phyloP scores from a whole-genome alignment of 2,113 vertebrate genomes.

The Ancistrus triradiatus region DNA sequence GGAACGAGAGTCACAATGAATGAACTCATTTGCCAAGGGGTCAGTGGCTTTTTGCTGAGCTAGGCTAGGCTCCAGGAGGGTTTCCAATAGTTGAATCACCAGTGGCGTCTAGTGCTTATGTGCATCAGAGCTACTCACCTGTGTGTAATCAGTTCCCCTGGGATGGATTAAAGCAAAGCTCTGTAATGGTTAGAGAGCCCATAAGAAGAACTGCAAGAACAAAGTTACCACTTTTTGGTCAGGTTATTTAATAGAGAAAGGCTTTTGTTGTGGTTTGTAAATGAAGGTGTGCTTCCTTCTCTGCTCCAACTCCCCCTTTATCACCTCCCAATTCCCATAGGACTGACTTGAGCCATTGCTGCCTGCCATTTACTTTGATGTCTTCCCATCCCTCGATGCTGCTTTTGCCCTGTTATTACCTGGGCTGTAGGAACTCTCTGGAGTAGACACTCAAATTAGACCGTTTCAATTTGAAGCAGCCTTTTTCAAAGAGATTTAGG shows the following conservation, averaged over 20 bases:
- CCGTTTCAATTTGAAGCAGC: constrained; percentile 11
- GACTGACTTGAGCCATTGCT: constrained; percentile 20
- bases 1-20: constrained; percentile 42
- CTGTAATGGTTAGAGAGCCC: neutral
- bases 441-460: constrained; percentile 31
- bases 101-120: constrained; percentile 8
- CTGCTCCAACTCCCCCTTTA: neutral
- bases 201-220: constrained; percentile 9
- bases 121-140: neutral
- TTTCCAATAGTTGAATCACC: constrained; percentile 14
- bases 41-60: constrained; percentile 34
- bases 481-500: constrained; percentile 7
- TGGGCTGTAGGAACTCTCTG: constrained; percentile 14
- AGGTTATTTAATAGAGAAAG: neutral
- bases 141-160: neutral
- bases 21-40: constrained; percentile 36
- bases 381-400: constrained; percentile 9
- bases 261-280: neutral
- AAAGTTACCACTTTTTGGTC: constrained; percentile 17
- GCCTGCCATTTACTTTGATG: constrained; percentile 37
- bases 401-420: constrained; percentile 43
- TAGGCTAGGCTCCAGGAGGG: constrained; percentile 1
- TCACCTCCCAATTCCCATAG: constrained; percentile 14
- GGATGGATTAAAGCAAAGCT: constrained; percentile 2
- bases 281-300: neutral